A percentile compares a stretch with the other conserved stretches of the same genome.
phyloP scores from a whole-genome alignment of 2,797 vertebrate genomes.

The Poecile montanus region DNA sequence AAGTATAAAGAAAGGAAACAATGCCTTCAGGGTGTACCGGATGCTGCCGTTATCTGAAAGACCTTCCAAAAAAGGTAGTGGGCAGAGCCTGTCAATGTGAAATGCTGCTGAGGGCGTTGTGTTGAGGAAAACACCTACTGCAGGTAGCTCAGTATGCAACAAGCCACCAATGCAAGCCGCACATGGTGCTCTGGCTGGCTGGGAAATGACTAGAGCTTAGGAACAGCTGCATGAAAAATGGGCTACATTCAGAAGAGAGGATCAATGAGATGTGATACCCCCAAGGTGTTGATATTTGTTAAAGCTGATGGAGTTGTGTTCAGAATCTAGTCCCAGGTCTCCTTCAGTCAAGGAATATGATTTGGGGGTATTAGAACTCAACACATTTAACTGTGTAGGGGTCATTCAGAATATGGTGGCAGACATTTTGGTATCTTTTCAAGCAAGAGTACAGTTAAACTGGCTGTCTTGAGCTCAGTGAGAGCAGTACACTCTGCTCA shows the following conservation, averaged over 20 bases:
- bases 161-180: background rate
- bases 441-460: background rate
- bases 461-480: background rate
- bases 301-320: background rate
- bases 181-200: background rate
- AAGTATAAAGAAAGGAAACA: conserved; percentile 98
- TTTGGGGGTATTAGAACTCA: background rate
- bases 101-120: background rate
- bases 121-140: background rate
- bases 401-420: background rate
- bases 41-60: conserved; percentile 92
- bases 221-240: background rate
- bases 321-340: background rate
- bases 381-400: background rate
- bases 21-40: conserved; percentile 95
- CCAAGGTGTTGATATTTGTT: background rate
- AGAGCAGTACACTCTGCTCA: background rate
- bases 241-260: background rate
- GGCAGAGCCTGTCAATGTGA: background rate
- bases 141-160: background rate
- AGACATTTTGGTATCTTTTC: background rate
- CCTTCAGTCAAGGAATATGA: background rate
- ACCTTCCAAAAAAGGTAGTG: conserved; percentile 90
- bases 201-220: background rate
- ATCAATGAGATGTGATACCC: background rate